Percentiles rank a stretch among this genome's conserved stretches.
These are phyloP conservation scores for Dascyllus trimaculatus DNA, from an alignment of 2,113 vertebrate genomes.

Conservation along the genomic window DNA sequence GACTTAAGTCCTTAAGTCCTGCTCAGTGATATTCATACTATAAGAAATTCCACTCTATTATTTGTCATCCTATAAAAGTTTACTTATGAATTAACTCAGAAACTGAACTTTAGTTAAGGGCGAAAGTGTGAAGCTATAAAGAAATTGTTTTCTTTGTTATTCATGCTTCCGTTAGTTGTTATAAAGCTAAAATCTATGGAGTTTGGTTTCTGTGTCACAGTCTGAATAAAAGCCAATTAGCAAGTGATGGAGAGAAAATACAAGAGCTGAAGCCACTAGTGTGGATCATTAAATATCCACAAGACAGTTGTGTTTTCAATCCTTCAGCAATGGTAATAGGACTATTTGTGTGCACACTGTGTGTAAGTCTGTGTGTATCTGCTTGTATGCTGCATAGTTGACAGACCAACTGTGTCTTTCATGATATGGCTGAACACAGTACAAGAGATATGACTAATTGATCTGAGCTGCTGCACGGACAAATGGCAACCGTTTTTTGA, in stretches of 20 bases:
- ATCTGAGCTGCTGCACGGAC: conserved; percentile 32
- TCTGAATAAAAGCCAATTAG: conserved; percentile 73
- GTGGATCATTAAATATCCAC: conserved; percentile 62
- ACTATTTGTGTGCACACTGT: conserved; percentile 23
- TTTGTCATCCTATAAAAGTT: neutral
- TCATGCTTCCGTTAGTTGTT: conserved; percentile 18
- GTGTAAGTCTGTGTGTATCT: conserved; percentile 35
- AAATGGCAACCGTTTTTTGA: conserved; percentile 43
- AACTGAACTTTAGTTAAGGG: neutral
- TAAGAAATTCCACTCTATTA: neutral
- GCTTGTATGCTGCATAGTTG: conserved; percentile 28
- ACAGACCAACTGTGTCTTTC: conserved; percentile 25
- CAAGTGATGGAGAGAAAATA: conserved; percentile 59
- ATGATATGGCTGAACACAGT: conserved; percentile 25
- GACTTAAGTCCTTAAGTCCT: neutral
- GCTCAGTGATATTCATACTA: neutral
- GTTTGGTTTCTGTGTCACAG: conserved; percentile 36
- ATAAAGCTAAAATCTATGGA: conserved; percentile 41
- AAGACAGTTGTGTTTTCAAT: conserved; percentile 50
- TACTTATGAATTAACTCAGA: conserved; percentile 3
- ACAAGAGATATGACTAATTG: conserved; percentile 49
- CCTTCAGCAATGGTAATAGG: conserved; percentile 37
- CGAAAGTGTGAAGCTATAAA: neutral
- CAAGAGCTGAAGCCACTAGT: conserved; percentile 43
- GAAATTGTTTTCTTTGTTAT: conserved; percentile 19